Evolutionary conservation across 2,113 vertebrate genomes (phyloP).

Genomic region (Chelonoidis abingdonii): DNA sequence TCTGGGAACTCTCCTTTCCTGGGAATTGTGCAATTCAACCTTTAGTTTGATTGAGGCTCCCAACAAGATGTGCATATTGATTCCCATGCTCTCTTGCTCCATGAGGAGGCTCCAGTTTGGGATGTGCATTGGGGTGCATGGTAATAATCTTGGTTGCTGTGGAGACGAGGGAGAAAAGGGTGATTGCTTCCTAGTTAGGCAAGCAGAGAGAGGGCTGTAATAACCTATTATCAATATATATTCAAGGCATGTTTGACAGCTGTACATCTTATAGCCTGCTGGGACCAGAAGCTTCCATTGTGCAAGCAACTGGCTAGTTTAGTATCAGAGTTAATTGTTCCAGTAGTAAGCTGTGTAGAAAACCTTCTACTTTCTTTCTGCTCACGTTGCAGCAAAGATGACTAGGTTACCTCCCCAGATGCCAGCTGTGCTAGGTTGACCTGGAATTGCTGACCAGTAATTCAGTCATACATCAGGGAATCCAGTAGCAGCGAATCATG

Average conservation of each 20-base stretch:
- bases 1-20: background rate
- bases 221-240: background rate
- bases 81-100: background rate
- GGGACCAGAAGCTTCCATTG: slow-evolving; percentile 50
- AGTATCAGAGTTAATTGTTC: slow-evolving; percentile 51
- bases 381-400: slow-evolving; percentile 11
- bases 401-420: background rate
- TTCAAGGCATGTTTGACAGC: background rate
- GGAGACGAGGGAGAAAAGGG: background rate
- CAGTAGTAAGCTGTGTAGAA: background rate
- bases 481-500: fast-evolving
- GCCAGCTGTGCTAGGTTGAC: fast-evolving
- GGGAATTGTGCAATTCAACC: background rate
- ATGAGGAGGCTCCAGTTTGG: background rate
- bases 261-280: background rate
- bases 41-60: background rate
- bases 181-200: background rate
- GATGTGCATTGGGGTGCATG: background rate
- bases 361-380: background rate
- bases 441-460: background rate
- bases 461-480: background rate
- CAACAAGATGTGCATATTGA: background rate
- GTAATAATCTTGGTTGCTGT: background rate
- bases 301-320: slow-evolving; percentile 43
- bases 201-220: background rate